Evolutionary conservation across 2,113 vertebrate species (phyloP).

Genomic region (Apteryx mantelli): DNA sequence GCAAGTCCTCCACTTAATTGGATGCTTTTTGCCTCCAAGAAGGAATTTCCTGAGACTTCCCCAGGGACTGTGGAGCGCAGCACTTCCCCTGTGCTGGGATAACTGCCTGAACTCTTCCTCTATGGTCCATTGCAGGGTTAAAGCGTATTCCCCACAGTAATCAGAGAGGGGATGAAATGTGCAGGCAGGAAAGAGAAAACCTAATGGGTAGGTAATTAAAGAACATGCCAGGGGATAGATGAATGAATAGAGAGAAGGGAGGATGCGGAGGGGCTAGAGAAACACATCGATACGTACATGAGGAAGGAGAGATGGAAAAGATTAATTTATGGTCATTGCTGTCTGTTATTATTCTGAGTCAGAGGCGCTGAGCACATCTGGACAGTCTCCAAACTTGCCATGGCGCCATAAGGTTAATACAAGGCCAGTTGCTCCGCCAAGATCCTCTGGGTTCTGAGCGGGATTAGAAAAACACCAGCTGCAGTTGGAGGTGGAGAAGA

Average conservation of each 20-base stretch:
- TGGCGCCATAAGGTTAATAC: neutral
- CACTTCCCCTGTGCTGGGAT: accelerated
- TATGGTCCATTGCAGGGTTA: neutral
- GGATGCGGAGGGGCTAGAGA: neutral
- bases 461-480: neutral
- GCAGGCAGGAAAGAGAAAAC: slow-evolving; percentile 8
- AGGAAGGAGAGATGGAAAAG: neutral
- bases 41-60: neutral
- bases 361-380: slow-evolving; percentile 14
- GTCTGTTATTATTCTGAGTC: slow-evolving; percentile 13
- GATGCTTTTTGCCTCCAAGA: neutral
- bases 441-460: neutral
- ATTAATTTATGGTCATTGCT: neutral
- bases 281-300: slow-evolving; percentile 24
- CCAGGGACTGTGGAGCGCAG: accelerated
- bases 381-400: neutral
- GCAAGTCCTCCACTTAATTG: neutral
- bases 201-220: slow-evolving; percentile 64
- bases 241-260: neutral
- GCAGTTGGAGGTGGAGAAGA: slow-evolving; percentile 8
- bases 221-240: slow-evolving; percentile 16
- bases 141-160: neutral
- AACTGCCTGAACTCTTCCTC: neutral
- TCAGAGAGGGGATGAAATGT: slow-evolving; percentile 1
- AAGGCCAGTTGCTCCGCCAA: neutral